These are phyloP conservation scores for Hapalemur alaotrensis DNA, from an alignment of 2,797 vertebrate species.

Conservation along the genomic window DNA sequence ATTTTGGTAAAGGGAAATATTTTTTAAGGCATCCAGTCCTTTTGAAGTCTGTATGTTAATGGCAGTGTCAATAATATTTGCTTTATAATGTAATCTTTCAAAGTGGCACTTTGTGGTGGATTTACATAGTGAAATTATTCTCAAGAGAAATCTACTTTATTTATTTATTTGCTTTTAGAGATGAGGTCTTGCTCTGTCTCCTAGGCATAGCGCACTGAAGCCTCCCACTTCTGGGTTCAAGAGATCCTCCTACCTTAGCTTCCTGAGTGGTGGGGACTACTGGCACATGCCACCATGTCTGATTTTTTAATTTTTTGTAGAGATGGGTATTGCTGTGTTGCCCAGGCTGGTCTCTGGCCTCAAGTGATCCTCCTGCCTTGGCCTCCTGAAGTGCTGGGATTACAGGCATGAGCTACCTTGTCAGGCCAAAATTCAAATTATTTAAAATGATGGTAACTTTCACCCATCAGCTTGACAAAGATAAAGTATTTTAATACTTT, in stretches of 20 bases:
- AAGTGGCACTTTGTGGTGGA: background rate
- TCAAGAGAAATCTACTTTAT: background rate
- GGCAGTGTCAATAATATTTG: background rate
- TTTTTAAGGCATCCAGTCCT: background rate
- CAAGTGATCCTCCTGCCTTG: background rate
- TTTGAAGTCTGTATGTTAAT: background rate
- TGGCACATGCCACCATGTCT: too few species aligned
- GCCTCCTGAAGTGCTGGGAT: too few species aligned
- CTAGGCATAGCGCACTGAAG: too few species aligned
- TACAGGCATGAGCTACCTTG: background rate
- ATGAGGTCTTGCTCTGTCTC: too few species aligned
- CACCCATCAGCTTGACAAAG: background rate
- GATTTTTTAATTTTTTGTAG: too few species aligned
- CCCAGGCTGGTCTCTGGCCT: background rate
- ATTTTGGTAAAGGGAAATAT: background rate
- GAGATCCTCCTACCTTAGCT: too few species aligned
- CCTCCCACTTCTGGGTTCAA: too few species aligned
- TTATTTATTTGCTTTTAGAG: too few species aligned
- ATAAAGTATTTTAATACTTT: background rate
- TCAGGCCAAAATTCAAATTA: background rate
- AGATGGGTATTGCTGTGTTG: too few species aligned
- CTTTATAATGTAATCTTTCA: background rate
- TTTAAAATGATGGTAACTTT: background rate
- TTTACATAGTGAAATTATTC: background rate
- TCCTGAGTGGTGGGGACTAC: too few species aligned